These are phyloP conservation scores for Pseudachorutes palmiensis DNA, from an alignment of 1,140 invertebrate genomes.

Conservation along the genomic window DNA sequence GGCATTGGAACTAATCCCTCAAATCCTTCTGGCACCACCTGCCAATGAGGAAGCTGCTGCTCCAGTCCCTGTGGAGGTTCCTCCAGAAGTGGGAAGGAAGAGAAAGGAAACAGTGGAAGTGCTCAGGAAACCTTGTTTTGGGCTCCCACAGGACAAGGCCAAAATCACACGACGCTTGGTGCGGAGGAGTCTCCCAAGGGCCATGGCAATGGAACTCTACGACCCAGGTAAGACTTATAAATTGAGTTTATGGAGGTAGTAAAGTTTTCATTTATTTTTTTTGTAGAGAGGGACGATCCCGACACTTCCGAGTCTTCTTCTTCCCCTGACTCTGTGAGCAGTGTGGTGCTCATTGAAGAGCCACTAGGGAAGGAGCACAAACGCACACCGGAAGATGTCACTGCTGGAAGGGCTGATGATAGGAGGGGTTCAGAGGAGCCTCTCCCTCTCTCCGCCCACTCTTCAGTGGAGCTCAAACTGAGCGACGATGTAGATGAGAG, in stretches of 20 bases:
- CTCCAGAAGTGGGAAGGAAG: conserved; percentile 6
- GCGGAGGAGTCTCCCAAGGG: conserved; percentile 50
- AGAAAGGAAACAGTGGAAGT: conserved; percentile 36
- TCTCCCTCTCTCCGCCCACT: too few relatives aligned
- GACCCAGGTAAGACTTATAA: too few relatives aligned
- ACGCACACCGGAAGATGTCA: conserved; percentile 56
- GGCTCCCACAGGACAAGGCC: conserved; percentile 19
- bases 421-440: too few relatives aligned
- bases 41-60: not conserved
- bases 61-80: not conserved
- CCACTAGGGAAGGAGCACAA: conserved; percentile 40
- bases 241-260: too few relatives aligned
- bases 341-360: conserved; percentile 61
- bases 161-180: conserved; percentile 26
- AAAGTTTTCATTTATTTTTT: too few relatives aligned
- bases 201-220: conserved; percentile 72
- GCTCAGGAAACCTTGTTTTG: conserved; percentile 21
- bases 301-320: conserved; percentile 73
- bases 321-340: conserved; percentile 75
- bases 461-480: too few relatives aligned
- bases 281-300: conserved; percentile 80
- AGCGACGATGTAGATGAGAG: conserved; percentile 25
- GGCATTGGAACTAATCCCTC: not conserved
- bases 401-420: conserved; percentile 26
- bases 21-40: not conserved